Conservation (phyloP, 1,140 invertebrate genomes). For the Whitmania pigra region DNA sequence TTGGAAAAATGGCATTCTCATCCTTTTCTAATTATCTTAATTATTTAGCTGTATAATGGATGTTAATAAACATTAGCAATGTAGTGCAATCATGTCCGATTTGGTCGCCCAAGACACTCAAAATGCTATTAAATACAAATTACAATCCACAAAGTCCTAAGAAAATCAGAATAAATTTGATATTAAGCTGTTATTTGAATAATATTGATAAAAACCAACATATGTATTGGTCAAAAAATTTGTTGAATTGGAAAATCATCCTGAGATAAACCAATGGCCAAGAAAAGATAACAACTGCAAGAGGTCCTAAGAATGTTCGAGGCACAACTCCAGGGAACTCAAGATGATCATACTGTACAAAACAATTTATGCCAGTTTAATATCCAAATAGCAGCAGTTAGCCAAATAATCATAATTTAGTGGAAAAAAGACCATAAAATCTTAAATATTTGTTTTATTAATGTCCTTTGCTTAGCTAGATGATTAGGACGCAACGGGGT, state of each 20-base stretch:
- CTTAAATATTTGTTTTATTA: too few species aligned
- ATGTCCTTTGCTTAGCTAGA: too few species aligned
- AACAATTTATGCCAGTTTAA: neutral
- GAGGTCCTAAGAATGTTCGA: conserved; percentile 81
- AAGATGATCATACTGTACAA: conserved; percentile 85
- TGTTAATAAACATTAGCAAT: too few species aligned
- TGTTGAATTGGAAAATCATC: conserved; percentile 58
- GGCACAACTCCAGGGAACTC: conserved; percentile 97
- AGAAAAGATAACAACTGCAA: conserved; percentile 62
- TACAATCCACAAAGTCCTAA: neutral
- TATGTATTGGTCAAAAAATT: conserved; percentile 78
- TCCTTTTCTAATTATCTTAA: too few species aligned
- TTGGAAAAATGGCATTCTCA: too few species aligned
- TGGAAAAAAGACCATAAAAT: too few species aligned
- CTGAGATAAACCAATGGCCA: conserved; percentile 49
- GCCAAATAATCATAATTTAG: neutral
- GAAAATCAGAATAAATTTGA: neutral
- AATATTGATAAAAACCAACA: conserved; percentile 51
- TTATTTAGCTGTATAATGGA: too few species aligned
- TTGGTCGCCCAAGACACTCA: too few species aligned
- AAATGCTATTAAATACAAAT: too few species aligned
- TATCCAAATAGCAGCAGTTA: neutral
- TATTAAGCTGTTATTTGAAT: too few species aligned
- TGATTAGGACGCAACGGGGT: too few species aligned
- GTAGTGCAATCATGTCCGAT: too few species aligned